Conservation (phyloP, 2,797 vertebrate genomes). For the Taenioides sp. region DNA sequence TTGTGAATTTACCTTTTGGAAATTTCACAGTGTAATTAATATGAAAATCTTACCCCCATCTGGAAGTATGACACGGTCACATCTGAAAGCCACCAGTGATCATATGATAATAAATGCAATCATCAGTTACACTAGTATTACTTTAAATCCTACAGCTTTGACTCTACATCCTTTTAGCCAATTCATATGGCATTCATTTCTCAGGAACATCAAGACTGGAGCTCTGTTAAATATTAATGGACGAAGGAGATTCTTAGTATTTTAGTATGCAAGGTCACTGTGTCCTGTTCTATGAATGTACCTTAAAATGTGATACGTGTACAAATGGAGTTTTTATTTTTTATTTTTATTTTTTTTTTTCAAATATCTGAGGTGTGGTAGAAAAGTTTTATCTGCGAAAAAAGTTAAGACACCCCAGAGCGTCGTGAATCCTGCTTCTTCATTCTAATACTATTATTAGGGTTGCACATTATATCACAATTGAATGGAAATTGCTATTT, state of each 20-base stretch:
- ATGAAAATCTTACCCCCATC: too few species aligned
- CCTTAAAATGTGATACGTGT: neutral
- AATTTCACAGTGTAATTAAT: too few species aligned
- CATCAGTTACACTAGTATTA: neutral
- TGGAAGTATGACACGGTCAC: too few species aligned
- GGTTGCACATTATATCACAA: too few species aligned
- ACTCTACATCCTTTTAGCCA: neutral
- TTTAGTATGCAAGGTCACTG: neutral
- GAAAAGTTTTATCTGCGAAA: neutral
- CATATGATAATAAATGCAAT: slow-evolving; percentile 10
- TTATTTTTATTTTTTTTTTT: neutral
- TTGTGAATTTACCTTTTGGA: too few species aligned
- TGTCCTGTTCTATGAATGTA: slow-evolving; percentile 9
- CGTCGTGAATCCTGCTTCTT: neutral
- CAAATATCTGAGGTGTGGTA: neutral
- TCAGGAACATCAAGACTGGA: neutral
- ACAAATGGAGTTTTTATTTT: neutral
- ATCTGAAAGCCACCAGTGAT: neutral
- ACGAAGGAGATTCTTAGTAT: neutral
- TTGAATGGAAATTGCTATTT: too few species aligned
- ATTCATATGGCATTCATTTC: neutral
- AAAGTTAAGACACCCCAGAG: neutral
- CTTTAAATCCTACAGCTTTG: neutral
- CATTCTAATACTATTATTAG: neutral
- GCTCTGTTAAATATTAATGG: slow-evolving; percentile 1